Conservation (phyloP, 1,140 invertebrate genomes). For the Zaprionus ornatus region DNA sequence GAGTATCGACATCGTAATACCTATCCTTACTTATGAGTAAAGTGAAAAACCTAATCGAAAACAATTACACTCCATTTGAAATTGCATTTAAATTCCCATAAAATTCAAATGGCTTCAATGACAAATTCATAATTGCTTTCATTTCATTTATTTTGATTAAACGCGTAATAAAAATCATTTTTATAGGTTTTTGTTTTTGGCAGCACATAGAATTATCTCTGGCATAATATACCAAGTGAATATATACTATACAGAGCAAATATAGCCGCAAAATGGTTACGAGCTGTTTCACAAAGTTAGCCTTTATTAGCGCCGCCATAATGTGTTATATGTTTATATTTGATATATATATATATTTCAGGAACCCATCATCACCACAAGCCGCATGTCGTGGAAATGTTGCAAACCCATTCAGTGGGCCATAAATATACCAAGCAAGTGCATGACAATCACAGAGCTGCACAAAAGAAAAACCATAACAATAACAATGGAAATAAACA, state of each 20-base stretch:
- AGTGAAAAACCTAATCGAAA: too few relatives aligned
- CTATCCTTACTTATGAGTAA: too few relatives aligned
- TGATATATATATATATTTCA: slow-evolving; percentile 1
- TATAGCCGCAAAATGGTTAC: background rate
- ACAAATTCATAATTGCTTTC: slow-evolving; percentile 3
- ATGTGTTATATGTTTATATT: background rate
- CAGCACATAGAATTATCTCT: background rate
- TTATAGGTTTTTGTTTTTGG: background rate
- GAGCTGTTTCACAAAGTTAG: background rate
- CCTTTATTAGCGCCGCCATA: background rate
- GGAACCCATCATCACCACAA: background rate
- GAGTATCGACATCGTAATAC: too few relatives aligned
- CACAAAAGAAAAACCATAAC: slow-evolving; percentile 26
- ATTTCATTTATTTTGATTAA: background rate
- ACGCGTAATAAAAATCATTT: slow-evolving; percentile 4
- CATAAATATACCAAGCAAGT: slow-evolving; percentile 10
- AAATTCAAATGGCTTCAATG: background rate
- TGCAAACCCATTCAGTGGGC: slow-evolving; percentile 8
- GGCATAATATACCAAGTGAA: background rate
- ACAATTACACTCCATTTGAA: background rate
- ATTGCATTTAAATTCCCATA: background rate
- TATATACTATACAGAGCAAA: background rate
- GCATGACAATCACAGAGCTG: slow-evolving; percentile 5
- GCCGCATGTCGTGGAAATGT: background rate
- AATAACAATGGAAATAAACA: slow-evolving; percentile 44